These are phyloP conservation scores for Drosophila nr. perissopoda DNA, from an alignment of 2,888 invertebrate genomes.

Conservation along the genomic window DNA sequence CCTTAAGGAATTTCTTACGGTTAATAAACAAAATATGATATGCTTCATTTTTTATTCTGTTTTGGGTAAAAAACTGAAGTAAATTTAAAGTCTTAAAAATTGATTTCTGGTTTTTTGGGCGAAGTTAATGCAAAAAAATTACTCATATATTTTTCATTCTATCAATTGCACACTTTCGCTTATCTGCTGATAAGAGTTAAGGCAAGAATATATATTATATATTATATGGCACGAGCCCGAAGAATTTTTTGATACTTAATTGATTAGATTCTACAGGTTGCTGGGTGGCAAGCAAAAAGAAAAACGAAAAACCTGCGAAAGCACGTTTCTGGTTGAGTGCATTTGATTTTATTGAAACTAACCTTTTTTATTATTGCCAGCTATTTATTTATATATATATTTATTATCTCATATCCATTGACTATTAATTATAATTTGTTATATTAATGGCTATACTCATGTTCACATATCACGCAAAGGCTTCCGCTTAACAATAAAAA, in stretches of 20 bases:
- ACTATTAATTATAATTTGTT: background rate
- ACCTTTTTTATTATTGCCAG: background rate
- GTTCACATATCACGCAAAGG: conserved; percentile 16
- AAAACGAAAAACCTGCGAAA: background rate
- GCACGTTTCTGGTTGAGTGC: background rate
- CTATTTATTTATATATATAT: background rate
- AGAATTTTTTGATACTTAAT: background rate
- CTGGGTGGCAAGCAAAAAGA: background rate
- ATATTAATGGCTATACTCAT: background rate
- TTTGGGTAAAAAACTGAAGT: background rate
- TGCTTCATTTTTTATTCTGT: background rate
- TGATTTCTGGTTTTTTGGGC: background rate
- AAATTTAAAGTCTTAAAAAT: background rate
- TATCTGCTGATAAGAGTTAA: conserved; percentile 41
- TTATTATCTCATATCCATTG: background rate
- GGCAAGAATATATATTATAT: background rate
- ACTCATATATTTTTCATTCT: conserved; percentile 6
- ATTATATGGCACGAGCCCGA: conserved; percentile 5
- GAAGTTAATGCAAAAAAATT: conserved; percentile 12
- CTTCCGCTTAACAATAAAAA: too few relatives aligned
- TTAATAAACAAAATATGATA: conserved; percentile 39
- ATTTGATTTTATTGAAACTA: background rate
- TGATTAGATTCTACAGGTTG: conserved; percentile 36
- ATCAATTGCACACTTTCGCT: conserved; percentile 4
- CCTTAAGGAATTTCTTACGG: conserved; percentile 68